A percentile compares a stretch with the other conserved stretches of the same genome.
Evolutionary conservation across 2,797 vertebrate genomes (phyloP).

Genomic region (Chiroxiphia lanceolata): DNA sequence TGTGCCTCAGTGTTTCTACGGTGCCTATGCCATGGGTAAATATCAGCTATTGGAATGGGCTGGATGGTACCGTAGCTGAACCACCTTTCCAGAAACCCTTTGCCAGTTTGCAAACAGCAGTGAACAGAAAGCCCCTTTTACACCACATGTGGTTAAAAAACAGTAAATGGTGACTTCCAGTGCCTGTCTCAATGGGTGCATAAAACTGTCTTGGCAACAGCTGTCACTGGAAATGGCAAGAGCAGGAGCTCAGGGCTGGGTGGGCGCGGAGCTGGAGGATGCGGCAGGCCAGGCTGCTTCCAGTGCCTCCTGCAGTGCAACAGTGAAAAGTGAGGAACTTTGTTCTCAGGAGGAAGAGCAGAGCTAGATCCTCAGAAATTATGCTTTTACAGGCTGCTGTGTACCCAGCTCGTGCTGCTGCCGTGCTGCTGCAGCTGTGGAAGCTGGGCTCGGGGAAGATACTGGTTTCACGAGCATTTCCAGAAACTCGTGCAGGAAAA

Average conservation of each 20-base stretch:
- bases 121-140: neutral
- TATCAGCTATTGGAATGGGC: neutral
- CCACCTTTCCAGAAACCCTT: neutral
- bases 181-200: neutral
- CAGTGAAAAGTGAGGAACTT: neutral
- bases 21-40: neutral
- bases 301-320: neutral
- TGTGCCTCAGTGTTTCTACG: neutral
- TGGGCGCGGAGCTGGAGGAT: neutral
- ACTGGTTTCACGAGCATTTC: neutral
- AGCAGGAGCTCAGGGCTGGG: neutral
- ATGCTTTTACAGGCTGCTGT: rapidly evolving
- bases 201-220: neutral
- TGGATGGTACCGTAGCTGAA: neutral
- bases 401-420: neutral
- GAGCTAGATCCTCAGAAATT: neutral
- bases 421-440: neutral
- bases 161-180: neutral
- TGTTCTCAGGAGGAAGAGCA: neutral
- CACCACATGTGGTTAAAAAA: neutral
- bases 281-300: neutral
- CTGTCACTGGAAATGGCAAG: neutral
- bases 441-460: neutral
- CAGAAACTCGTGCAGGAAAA: neutral
- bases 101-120: neutral